A percentile compares a stretch with the other conserved stretches of the same genome.
Conservation (phyloP, 2,797 vertebrate genomes). For the Gephyroberyx darwinii region DNA sequence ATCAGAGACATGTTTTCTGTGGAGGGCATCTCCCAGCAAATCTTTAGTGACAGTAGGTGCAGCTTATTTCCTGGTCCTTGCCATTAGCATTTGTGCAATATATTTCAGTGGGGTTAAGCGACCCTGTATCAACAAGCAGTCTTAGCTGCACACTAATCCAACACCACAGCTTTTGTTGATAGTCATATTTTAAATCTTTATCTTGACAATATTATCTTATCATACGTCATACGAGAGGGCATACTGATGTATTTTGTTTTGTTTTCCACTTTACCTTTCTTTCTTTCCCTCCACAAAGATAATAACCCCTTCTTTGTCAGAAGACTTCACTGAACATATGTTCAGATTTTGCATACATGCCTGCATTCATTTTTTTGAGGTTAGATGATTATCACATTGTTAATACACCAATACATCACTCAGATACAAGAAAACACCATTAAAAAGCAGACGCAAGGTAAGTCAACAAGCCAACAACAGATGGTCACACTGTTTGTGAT, state of each 20-base stretch:
- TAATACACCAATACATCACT: constrained; percentile 82
- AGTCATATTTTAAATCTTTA: constrained; percentile 68
- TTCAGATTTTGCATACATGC: constrained; percentile 63
- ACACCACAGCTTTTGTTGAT: constrained; percentile 54
- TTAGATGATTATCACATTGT: constrained; percentile 84
- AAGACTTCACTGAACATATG: constrained; percentile 80
- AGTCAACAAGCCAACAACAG: constrained; percentile 86
- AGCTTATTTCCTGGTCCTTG: constrained; percentile 58
- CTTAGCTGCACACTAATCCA: constrained; percentile 65
- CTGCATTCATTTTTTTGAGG: constrained; percentile 71
- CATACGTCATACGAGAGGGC: constrained; percentile 16
- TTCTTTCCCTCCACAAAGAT: constrained; percentile 50
- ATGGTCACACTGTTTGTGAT: constrained; percentile 85
- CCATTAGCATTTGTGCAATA: constrained; percentile 61
- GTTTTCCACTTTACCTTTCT: constrained; percentile 43
- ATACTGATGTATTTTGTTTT: constrained; percentile 52
- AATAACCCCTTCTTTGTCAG: constrained; percentile 75
- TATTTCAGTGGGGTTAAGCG: constrained; percentile 55
- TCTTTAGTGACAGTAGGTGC: constrained; percentile 65
- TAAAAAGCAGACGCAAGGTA: constrained; percentile 83
- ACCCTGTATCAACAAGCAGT: constrained; percentile 43
- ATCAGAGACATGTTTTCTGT: constrained; percentile 69
- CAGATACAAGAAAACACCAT: constrained; percentile 82
- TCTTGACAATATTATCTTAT: constrained; percentile 65
- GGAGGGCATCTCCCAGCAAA: constrained; percentile 59